Evolutionary conservation across 2,888 invertebrate species (phyloP).

Genomic region (Agonopterix arenella): DNA sequence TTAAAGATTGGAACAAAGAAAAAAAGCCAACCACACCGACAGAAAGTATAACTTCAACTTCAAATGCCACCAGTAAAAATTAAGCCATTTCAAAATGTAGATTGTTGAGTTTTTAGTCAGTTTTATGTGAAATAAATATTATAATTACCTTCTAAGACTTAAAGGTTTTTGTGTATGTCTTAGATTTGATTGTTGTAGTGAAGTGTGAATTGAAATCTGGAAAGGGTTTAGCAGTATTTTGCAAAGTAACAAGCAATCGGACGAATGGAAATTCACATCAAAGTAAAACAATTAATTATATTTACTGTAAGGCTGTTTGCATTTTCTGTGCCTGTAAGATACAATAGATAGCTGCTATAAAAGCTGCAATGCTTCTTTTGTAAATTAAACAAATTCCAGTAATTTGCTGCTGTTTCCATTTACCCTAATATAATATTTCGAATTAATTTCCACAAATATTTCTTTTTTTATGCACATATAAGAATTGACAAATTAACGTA

Average conservation of each 20-base stretch:
- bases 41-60: slow-evolving; percentile 39
- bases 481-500: no score
- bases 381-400: slow-evolving; percentile 63
- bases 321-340: slow-evolving; percentile 9
- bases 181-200: slow-evolving; percentile 21
- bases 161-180: slow-evolving; percentile 31
- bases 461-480: no score
- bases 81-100: slow-evolving; percentile 40
- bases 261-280: not conserved
- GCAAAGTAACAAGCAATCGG: not conserved
- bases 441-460: no score
- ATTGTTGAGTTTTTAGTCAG: slow-evolving; percentile 39
- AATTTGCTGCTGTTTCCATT: slow-evolving; percentile 3
- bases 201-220: slow-evolving; percentile 10
- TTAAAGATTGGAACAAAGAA: slow-evolving; percentile 96
- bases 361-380: slow-evolving; percentile 35
- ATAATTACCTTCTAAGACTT: slow-evolving; percentile 56
- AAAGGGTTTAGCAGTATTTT: not conserved
- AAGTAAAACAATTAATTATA: not conserved
- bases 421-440: no score
- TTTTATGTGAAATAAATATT: slow-evolving; percentile 53
- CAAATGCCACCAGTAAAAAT: slow-evolving; percentile 40
- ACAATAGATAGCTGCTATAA: slow-evolving; percentile 20
- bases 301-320: not conserved
- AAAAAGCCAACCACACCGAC: slow-evolving; percentile 45